A percentile compares a stretch with the other conserved stretches of the same genome.
These are phyloP conservation scores for Arvicanthis niloticus DNA, from an alignment of 2,113 vertebrate species.

Conservation along the genomic window DNA sequence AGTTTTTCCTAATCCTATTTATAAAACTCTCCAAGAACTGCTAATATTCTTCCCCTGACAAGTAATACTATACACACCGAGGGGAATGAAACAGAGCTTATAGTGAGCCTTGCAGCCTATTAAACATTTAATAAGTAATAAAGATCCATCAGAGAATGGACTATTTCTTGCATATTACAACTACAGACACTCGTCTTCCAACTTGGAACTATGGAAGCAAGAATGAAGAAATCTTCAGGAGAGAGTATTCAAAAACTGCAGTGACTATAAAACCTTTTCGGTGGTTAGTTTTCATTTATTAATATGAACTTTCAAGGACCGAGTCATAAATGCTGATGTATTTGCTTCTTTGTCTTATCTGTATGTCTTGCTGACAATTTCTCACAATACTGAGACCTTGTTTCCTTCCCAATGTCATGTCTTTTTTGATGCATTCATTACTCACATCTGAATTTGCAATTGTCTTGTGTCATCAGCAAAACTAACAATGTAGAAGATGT, in stretches of 20 bases:
- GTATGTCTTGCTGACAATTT: slow-evolving; percentile 61
- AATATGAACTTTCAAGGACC: slow-evolving; percentile 68
- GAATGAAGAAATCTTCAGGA: slow-evolving; percentile 73
- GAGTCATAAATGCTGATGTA: slow-evolving; percentile 64
- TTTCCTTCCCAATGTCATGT: slow-evolving; percentile 68
- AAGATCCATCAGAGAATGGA: slow-evolving; percentile 83
- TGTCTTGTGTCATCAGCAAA: slow-evolving; percentile 60
- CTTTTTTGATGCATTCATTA: slow-evolving; percentile 62
- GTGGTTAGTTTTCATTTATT: slow-evolving; percentile 76
- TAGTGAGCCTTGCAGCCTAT: slow-evolving; percentile 81
- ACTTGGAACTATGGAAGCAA: slow-evolving; percentile 66
- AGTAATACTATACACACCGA: slow-evolving; percentile 80
- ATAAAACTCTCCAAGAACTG: slow-evolving; percentile 80
- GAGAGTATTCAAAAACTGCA: slow-evolving; percentile 79
- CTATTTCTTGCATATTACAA: slow-evolving; percentile 79
- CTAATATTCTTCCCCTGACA: slow-evolving; percentile 81
- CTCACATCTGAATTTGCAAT: slow-evolving; percentile 52
- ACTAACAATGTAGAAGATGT: slow-evolving; percentile 24
- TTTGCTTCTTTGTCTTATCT: slow-evolving; percentile 55
- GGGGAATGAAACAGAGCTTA: slow-evolving; percentile 81
- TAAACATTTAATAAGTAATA: slow-evolving; percentile 88
- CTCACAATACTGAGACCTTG: slow-evolving; percentile 54
- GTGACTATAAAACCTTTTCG: slow-evolving; percentile 77
- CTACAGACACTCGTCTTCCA: slow-evolving; percentile 82
- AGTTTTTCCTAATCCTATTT: slow-evolving; percentile 82